Evolutionary conservation across 2,113 vertebrate genomes (phyloP).

Genomic region (Eidolon helvum): DNA sequence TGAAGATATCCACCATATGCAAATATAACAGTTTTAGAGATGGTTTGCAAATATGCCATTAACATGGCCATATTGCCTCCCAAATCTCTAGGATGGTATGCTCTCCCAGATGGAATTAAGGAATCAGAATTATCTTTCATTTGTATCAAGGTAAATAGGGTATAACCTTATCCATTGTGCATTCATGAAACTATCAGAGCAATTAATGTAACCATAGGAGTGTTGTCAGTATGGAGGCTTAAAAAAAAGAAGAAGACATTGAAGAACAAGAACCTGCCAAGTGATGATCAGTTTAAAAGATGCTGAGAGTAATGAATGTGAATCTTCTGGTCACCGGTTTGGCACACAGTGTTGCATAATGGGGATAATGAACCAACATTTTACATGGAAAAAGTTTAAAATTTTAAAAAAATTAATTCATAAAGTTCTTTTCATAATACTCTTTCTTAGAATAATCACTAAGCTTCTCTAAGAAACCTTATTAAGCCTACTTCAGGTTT

Average conservation of each 20-base stretch:
- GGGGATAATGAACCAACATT: not conserved
- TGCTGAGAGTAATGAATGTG: not conserved
- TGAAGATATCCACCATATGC: not conserved
- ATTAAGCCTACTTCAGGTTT: not conserved
- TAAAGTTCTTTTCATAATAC: not conserved
- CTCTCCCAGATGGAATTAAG: not conserved
- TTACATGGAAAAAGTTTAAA: not conserved
- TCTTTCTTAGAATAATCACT: not conserved
- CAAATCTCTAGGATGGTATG: not conserved
- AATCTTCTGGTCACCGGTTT: not conserved
- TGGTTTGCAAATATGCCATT: not conserved
- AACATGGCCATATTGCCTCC: not conserved
- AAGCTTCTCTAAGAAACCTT: not conserved
- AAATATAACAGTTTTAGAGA: not conserved
- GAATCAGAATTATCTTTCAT: not conserved
- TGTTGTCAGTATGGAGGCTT: not conserved
- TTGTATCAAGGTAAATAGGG: not conserved
- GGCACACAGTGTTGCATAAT: not conserved
- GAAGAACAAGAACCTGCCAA: not conserved
- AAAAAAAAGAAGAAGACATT: not conserved
- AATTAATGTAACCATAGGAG: not conserved
- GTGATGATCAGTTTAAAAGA: not conserved
- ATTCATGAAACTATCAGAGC: not conserved
- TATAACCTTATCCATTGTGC: not conserved
- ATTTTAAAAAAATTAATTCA: not conserved